Evolutionary conservation across 1,140 invertebrate species (phyloP), one percentile per base, ranked within the genome.

Genomic region (Ephestia elutella): DNA sequence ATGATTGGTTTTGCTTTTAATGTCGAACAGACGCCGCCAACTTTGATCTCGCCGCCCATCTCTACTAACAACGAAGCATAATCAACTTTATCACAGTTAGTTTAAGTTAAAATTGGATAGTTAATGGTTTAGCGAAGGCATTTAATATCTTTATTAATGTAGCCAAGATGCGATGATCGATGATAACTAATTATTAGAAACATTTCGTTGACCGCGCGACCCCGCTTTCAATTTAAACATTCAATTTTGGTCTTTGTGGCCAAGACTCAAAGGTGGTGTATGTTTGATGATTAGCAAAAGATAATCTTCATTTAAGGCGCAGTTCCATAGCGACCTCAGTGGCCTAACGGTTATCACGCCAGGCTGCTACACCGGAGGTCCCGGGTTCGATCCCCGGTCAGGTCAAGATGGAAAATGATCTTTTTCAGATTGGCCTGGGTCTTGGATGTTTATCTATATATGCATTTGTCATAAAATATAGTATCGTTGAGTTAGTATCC

Each of bases 121-220:
- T 25, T 55, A 21, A 55, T 64, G 8, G 20, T 59, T 54, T 51
- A 58, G 65, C 61, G 65, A 77, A 78, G 80, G 80, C 79, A 86
- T 86, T 86, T 86, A 80, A 88, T 88, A 86, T 86, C 86, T 88
- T 86, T 88, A 87, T 87, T 85, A 86, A 87, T 87, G 80, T 85
- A 78, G 74, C 75, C 74, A 73, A 76, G 75, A 73, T 80, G 63
- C 63, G 82, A 86, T 87, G 85, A 87, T 87, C 75, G 83, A 86
- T 86, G 85, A 87, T 87, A 87, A 85, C 82, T 87, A 87, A 87
- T 87, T 87, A 87, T 87, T 86, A 74, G 82, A 87, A 86, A 87
- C 82, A 87, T 83, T 85, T 85, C 75, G 21, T 79, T 84, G 77
- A 82, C 79, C 76, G 73, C 71, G 77, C 80, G 80, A 84, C 71